Conservation (phyloP, 2,113 vertebrate genomes). For the Thalassoma bifasciatum region DNA sequence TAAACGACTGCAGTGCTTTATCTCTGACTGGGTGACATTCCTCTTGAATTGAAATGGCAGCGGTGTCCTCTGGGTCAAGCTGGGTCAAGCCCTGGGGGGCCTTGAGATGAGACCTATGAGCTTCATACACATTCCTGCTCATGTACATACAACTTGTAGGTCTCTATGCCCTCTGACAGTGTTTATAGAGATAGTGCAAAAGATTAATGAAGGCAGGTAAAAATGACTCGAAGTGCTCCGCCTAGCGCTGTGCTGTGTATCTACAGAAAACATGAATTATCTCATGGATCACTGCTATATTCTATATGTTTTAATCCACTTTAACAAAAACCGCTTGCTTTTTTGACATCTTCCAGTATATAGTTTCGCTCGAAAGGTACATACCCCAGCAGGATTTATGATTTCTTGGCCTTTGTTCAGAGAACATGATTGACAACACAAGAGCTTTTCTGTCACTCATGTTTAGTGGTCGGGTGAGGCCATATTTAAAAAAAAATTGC, state of each 20-base stretch:
- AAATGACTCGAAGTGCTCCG: neutral
- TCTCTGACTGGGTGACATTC: constrained; percentile 23
- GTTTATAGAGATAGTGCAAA: no score
- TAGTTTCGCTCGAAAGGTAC: no score
- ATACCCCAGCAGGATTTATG: no score
- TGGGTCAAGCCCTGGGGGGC: constrained; percentile 14
- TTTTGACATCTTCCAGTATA: neutral
- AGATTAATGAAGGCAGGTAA: neutral
- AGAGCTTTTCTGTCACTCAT: no score
- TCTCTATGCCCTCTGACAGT: neutral
- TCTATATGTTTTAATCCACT: no score
- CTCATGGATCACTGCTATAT: no score
- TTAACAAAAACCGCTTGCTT: no score
- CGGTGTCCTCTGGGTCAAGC: constrained; percentile 8
- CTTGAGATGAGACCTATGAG: neutral
- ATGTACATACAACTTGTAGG: neutral
- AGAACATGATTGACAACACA: no score
- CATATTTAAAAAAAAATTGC: no score
- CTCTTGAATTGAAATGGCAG: neutral
- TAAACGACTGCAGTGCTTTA: constrained; percentile 2
- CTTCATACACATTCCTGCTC: constrained; percentile 1
- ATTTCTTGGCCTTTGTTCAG: no score
- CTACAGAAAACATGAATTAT: neutral
- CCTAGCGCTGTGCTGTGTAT: neutral
- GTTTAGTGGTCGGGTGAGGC: no score